These are phyloP conservation scores for Alaudala cheleensis DNA, from an alignment of 2,113 vertebrate species.

Conservation along the genomic window DNA sequence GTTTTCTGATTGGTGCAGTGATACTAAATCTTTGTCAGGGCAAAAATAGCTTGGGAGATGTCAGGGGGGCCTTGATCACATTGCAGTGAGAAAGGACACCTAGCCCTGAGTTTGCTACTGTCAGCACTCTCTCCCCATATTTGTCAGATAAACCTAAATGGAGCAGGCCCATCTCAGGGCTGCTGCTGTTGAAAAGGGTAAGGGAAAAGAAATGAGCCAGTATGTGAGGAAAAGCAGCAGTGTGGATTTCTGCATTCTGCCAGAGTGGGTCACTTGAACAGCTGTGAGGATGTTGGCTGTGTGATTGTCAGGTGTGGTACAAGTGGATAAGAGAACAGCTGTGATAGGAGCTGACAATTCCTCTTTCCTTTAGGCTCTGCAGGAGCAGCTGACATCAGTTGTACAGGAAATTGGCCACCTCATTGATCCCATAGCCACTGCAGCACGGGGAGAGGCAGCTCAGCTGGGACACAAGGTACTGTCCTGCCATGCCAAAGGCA, in stretches of 20 bases:
- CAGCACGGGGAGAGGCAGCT: slow-evolving; percentile 93
- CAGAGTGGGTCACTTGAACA: background rate
- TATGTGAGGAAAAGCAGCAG: fast-evolving
- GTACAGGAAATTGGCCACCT: slow-evolving; percentile 98
- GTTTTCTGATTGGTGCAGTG: background rate
- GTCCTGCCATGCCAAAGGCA: background rate
- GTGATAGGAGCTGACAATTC: background rate
- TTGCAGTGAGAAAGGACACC: background rate
- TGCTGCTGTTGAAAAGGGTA: background rate
- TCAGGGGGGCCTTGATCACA: fast-evolving
- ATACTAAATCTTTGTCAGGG: background rate
- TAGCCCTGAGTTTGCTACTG: background rate
- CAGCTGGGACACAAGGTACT: slow-evolving; percentile 97
- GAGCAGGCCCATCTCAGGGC: background rate
- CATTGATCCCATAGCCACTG: slow-evolving; percentile 92
- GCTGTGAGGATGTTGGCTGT: background rate
- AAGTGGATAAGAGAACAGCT: background rate
- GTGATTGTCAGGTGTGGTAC: background rate
- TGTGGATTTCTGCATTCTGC: background rate
- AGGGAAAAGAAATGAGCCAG: background rate
- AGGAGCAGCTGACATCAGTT: slow-evolving; percentile 95
- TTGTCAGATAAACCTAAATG: background rate
- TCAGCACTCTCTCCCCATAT: background rate
- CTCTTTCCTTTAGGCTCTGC: slow-evolving; percentile 83
- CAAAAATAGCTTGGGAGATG: background rate